A percentile compares a stretch with the other conserved stretches of the same genome.
Evolutionary conservation across 2,113 vertebrate genomes (phyloP).

Genomic region (Scatophagus argus): DNA sequence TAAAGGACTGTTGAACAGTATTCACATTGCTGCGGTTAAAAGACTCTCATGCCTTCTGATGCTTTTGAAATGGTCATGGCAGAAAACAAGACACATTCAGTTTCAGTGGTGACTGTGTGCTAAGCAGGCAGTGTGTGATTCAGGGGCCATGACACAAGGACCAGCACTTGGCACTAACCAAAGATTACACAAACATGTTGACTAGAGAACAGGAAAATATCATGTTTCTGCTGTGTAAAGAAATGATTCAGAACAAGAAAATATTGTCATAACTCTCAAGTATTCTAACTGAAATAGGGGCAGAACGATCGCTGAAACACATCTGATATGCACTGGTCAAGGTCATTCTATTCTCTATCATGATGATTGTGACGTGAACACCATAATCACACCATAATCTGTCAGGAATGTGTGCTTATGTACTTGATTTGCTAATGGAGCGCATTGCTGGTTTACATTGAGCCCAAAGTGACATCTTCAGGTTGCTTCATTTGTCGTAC

Average conservation of each 20-base stretch:
- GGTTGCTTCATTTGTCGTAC: too few relatives aligned
- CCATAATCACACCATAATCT: too few relatives aligned
- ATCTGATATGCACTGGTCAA: not conserved
- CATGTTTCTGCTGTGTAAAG: not conserved
- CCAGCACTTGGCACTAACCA: not conserved
- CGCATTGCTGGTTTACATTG: too few relatives aligned
- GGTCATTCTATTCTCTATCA: not conserved
- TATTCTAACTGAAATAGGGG: too few relatives aligned
- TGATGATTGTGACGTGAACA: too few relatives aligned
- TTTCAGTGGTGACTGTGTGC: not conserved
- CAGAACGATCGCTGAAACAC: not conserved
- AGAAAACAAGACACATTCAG: not conserved
- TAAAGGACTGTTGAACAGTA: not conserved
- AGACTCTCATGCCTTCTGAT: too few relatives aligned
- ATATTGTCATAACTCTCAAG: too few relatives aligned
- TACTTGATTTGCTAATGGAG: too few relatives aligned
- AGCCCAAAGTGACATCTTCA: too few relatives aligned
- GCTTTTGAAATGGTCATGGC: too few relatives aligned
- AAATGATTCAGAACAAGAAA: not conserved
- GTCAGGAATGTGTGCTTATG: too few relatives aligned
- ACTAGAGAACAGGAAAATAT: not conserved
- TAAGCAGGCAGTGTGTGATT: not conserved
- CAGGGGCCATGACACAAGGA: slow-evolving; percentile 13
- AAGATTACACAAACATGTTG: slow-evolving; percentile 13
- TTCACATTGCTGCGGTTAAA: not conserved